Conservation (phyloP, 2,113 vertebrate species). For the Gymnorhina tibicen region DNA sequence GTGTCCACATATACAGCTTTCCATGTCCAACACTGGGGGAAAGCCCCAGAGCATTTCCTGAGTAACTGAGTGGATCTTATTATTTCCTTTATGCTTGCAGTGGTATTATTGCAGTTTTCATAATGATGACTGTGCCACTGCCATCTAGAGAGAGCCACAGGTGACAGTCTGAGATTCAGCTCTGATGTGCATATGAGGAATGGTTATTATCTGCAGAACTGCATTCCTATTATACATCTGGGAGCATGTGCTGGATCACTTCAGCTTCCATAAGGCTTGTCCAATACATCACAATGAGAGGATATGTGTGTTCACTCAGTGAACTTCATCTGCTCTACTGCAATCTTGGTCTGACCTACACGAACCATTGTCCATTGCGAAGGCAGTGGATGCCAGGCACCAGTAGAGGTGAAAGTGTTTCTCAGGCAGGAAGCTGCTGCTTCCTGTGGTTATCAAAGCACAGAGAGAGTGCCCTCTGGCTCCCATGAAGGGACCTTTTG, state of each 20-base stretch:
- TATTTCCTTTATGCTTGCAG: neutral
- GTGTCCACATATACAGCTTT: neutral
- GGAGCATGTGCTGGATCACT: neutral
- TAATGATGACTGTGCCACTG: neutral
- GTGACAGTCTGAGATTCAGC: neutral
- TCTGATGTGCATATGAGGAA: neutral
- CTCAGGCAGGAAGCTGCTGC: neutral
- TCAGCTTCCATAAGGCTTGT: neutral
- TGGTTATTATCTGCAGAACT: neutral
- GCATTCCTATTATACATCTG: neutral
- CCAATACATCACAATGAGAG: neutral
- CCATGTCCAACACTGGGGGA: neutral
- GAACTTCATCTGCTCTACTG: neutral
- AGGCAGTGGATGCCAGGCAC: neutral
- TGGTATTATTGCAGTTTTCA: neutral
- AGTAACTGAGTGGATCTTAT: neutral
- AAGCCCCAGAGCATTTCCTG: neutral
- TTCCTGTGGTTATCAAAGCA: neutral
- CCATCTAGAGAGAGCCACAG: neutral
- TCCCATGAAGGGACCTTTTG: neutral
- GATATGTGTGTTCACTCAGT: too few species aligned
- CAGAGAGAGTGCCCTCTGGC: neutral
- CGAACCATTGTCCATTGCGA: neutral
- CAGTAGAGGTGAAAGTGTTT: neutral
- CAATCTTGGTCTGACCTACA: neutral